phyloP scores from a whole-genome alignment of 2,888 invertebrate genomes.

The Furcula furcula region DNA sequence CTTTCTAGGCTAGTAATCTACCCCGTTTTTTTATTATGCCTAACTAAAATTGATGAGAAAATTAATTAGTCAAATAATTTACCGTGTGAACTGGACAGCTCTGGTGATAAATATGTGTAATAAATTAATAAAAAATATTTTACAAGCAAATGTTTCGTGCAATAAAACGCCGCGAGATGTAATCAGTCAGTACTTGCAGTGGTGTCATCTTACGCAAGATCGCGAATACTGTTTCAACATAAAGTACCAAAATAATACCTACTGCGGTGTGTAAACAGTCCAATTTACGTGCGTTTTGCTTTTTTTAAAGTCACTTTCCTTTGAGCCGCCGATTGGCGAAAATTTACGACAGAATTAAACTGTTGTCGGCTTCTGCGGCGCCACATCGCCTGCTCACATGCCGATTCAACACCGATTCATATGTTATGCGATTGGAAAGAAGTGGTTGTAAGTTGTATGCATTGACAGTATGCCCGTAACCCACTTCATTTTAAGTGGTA shows the following conservation, averaged over 20 bases:
- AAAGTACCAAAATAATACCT: constrained; percentile 67
- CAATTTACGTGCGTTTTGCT: constrained; percentile 56
- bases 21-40: constrained; percentile 16
- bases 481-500: neutral
- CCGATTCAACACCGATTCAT: neutral
- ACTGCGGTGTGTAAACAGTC: constrained; percentile 55
- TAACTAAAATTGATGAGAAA: no score
- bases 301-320: constrained; percentile 56
- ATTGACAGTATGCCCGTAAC: neutral
- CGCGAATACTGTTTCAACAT: constrained; percentile 62
- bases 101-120: constrained; percentile 6
- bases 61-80: constrained; percentile 23
- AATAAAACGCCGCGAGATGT: constrained; percentile 35
- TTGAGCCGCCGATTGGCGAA: constrained; percentile 40
- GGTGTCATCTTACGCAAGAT: constrained; percentile 54
- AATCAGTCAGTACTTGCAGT: constrained; percentile 42
- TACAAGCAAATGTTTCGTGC: constrained; percentile 29
- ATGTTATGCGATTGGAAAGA: neutral
- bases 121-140: constrained; percentile 7
- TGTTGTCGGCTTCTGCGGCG: constrained; percentile 50
- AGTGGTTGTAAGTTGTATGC: neutral
- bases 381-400: constrained; percentile 9
- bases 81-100: constrained; percentile 12
- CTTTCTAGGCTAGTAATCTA: neutral
- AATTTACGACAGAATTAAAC: constrained; percentile 56